A percentile compares a stretch with the other conserved stretches of the same genome.
These are phyloP conservation scores for Leptinotarsa defecta DNA, from an alignment of 1,140 invertebrate species.

Conservation along the genomic window DNA sequence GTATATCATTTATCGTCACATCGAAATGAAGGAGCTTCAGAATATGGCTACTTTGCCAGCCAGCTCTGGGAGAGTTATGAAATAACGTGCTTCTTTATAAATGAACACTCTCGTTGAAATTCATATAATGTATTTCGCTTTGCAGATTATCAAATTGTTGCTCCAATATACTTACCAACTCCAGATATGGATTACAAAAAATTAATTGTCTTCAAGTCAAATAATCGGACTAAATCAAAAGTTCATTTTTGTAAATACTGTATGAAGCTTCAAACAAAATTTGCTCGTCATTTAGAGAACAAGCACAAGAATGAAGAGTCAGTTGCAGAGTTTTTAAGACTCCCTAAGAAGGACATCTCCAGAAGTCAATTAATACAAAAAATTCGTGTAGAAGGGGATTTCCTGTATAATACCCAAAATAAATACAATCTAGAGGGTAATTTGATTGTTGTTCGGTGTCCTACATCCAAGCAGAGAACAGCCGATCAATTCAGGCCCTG, in stretches of 20 bases:
- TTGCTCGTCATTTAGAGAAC: neutral
- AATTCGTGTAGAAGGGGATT: neutral
- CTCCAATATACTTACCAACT: no score
- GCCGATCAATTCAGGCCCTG: neutral
- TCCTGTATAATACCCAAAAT: neutral
- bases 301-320: neutral
- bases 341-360: neutral
- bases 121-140: no score
- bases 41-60: no score
- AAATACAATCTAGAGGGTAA: slow-evolving; percentile 1
- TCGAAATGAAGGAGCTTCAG: no score
- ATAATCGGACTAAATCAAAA: neutral
- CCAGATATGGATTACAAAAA: neutral
- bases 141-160: no score
- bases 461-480: neutral
- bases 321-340: neutral
- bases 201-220: no score
- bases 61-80: no score
- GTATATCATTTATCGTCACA: no score
- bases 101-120: no score
- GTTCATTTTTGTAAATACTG: slow-evolving; percentile 10
- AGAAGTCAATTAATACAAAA: neutral
- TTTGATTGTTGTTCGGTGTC: neutral
- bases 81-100: no score
- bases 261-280: neutral